Percentiles rank a stretch among this genome's conserved stretches.
These are phyloP conservation scores for Pristionchus entomophagus DNA, from an alignment of 2,888 invertebrate species.

Conservation along the genomic window DNA sequence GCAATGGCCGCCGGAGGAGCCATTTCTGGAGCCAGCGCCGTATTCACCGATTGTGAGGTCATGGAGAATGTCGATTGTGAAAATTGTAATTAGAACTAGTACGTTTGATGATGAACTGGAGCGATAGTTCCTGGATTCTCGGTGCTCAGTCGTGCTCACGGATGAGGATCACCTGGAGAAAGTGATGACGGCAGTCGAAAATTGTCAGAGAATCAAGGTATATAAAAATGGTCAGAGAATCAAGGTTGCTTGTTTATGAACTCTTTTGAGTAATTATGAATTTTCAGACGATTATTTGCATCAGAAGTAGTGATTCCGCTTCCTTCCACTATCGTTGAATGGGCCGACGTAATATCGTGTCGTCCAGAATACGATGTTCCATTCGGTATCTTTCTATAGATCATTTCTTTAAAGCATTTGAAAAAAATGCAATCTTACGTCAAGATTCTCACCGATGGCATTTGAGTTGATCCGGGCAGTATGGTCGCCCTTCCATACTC, in stretches of 20 bases:
- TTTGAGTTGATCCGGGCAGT: conserved; percentile 44
- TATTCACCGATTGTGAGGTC: conserved; percentile 68
- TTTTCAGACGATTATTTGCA: conserved; percentile 5
- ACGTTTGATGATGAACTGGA: conserved; percentile 55
- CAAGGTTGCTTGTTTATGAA: too few species aligned
- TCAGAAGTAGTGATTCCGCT: neutral
- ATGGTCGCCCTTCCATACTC: conserved; percentile 60
- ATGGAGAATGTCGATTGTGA: too few species aligned
- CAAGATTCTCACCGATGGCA: neutral
- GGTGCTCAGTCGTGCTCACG: conserved; percentile 59
- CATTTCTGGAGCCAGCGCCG: conserved; percentile 66
- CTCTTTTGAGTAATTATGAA: too few species aligned
- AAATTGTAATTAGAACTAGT: too few species aligned
- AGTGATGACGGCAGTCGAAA: conserved; percentile 54
- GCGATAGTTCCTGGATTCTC: conserved; percentile 60
- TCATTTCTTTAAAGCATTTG: too few species aligned
- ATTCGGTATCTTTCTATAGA: neutral
- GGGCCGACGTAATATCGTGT: neutral
- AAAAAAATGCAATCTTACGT: neutral
- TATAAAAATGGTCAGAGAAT: too few species aligned
- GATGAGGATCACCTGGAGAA: conserved; percentile 58
- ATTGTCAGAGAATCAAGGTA: conserved; percentile 50
- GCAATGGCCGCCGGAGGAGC: conserved; percentile 60
- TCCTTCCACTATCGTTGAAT: neutral
- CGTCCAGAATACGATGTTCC: neutral